Percentiles rank a stretch among this genome's conserved stretches.
Evolutionary conservation across 1,140 invertebrate genomes (phyloP).

Genomic region (Lordiphosa collinella): DNA sequence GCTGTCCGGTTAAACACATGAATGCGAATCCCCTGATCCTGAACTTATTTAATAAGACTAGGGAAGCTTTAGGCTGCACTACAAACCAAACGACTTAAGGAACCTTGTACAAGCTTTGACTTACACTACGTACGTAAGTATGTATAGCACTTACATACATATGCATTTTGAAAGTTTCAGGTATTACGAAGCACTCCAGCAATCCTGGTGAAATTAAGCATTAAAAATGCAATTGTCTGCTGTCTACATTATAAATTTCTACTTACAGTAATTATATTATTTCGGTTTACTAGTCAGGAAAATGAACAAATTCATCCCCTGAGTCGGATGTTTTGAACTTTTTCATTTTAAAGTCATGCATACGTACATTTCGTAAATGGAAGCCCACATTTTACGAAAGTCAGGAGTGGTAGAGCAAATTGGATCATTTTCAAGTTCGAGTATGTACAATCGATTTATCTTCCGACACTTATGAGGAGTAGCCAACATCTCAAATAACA

Average conservation of each 20-base stretch:
- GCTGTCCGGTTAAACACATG: constrained; percentile 21
- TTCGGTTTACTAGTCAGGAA: constrained; percentile 44
- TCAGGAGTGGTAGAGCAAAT: too few species aligned
- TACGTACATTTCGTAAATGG: neutral
- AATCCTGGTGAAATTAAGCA: constrained; percentile 27
- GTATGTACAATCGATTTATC: too few species aligned
- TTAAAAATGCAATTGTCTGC: constrained; percentile 42
- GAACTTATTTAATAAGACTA: too few species aligned
- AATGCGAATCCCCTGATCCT: neutral
- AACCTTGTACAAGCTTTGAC: too few species aligned
- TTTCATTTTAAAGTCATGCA: neutral
- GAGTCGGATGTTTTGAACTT: neutral
- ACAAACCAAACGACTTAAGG: too few species aligned
- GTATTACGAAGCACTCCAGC: neutral
- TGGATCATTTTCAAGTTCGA: too few species aligned
- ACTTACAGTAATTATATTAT: constrained; percentile 53
- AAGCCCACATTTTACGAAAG: too few species aligned
- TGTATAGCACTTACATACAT: neutral
- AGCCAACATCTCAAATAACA: too few species aligned
- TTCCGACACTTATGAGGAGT: too few species aligned
- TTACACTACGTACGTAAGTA: neutral
- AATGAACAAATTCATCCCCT: constrained; percentile 56
- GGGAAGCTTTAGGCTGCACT: too few species aligned
- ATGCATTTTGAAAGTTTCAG: neutral
- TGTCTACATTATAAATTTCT: constrained; percentile 25